Conservation (phyloP, 2,888 invertebrate species). For the Meiosimyza platycephala region DNA sequence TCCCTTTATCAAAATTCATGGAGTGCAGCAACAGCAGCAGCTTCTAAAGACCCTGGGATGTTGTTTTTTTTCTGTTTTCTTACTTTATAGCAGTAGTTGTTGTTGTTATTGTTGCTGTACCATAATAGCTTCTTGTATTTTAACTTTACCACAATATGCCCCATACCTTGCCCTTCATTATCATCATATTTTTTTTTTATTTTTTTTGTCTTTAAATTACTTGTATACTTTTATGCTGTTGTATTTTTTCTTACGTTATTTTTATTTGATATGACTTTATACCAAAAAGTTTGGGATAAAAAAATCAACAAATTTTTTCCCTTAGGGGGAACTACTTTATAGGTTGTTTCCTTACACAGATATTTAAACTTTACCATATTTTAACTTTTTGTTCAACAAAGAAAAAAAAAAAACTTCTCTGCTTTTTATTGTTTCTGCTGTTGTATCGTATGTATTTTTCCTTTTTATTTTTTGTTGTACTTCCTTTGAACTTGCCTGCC, state of each 20-base stretch:
- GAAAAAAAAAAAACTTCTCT: neutral
- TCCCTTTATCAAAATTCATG: constrained; percentile 7
- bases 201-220: neutral
- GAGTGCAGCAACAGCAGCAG: constrained; percentile 7
- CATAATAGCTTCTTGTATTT: constrained; percentile 29
- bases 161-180: neutral
- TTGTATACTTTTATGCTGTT: neutral
- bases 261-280: neutral
- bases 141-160: constrained; percentile 5
- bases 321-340: too few relatives aligned
- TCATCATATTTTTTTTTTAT: neutral
- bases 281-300: too few relatives aligned
- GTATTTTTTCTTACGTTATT: neutral
- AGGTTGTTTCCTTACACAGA: too few relatives aligned
- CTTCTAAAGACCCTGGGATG: constrained; percentile 8
- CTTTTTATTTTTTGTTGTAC: neutral
- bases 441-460: constrained; percentile 3
- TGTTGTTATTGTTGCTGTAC: constrained; percentile 8
- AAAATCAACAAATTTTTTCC: too few relatives aligned
- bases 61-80: neutral
- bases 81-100: neutral
- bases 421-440: constrained; percentile 22
- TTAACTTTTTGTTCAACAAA: too few relatives aligned
- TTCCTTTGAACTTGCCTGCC: constrained; percentile 29
- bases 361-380: too few relatives aligned